phyloP scores from a whole-genome alignment of 2,113 vertebrate species.

The Nannobrachium achirus region DNA sequence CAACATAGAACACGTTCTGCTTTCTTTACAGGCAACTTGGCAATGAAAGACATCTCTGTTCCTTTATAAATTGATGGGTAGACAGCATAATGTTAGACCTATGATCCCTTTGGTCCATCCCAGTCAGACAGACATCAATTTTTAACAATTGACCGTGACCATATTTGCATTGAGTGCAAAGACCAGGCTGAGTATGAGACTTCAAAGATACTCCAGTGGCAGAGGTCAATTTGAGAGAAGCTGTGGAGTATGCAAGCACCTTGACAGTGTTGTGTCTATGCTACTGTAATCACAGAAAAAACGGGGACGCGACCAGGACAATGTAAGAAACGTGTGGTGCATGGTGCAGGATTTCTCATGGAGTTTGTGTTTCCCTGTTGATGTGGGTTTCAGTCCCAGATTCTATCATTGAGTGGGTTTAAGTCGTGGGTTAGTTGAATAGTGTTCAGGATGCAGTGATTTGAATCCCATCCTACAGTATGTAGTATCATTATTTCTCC shows the following conservation, averaged over 20 bases:
- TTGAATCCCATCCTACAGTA: too few relatives aligned
- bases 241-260: slow-evolving; percentile 3
- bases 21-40: background rate
- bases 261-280: background rate
- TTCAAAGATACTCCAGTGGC: slow-evolving; percentile 32
- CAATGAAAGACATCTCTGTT: slow-evolving; percentile 14
- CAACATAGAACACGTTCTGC: background rate
- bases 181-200: background rate
- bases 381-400: too few relatives aligned
- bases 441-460: too few relatives aligned
- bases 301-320: background rate
- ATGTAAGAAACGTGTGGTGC: background rate
- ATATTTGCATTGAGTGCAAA: slow-evolving; percentile 41
- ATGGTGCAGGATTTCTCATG: too few relatives aligned
- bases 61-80: slow-evolving; percentile 29
- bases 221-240: background rate
- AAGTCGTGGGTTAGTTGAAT: too few relatives aligned
- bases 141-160: slow-evolving; percentile 53
- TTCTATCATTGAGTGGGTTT: too few relatives aligned
- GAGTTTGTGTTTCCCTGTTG: too few relatives aligned
- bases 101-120: slow-evolving; percentile 43
- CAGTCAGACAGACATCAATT: slow-evolving; percentile 46
- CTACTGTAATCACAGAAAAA: background rate
- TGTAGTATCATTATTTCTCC: too few relatives aligned
- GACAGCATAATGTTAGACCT: slow-evolving; percentile 29